Evolutionary conservation across 1,140 invertebrate genomes (phyloP).

Genomic region (Caenorhabditis briggsae): DNA sequence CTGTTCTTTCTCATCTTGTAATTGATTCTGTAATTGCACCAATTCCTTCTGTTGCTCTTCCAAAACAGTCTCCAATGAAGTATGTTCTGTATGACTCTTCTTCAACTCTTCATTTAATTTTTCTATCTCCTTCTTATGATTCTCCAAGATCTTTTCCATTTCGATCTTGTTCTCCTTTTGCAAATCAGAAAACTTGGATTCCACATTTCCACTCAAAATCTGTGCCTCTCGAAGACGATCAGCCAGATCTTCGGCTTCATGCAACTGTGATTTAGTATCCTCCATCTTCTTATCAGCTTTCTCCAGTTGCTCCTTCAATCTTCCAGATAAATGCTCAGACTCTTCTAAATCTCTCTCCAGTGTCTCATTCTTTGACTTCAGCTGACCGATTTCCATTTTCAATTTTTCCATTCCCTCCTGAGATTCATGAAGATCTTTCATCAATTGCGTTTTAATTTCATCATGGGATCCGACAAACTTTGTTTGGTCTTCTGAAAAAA

Average conservation of each 20-base stretch:
- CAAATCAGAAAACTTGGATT: conserved; percentile 29
- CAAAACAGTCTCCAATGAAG: conserved; percentile 21
- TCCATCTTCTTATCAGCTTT: conserved; percentile 19
- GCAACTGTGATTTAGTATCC: conserved; percentile 23
- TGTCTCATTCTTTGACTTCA: conserved; percentile 45
- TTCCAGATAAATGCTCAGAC: conserved; percentile 2
- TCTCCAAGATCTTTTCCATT: not conserved
- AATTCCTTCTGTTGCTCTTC: conserved; percentile 37
- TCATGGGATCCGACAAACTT: conserved; percentile 35
- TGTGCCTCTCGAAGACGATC: conserved; percentile 38
- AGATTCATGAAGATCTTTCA: conserved; percentile 2
- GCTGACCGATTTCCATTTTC: not conserved
- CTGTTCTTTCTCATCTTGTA: conserved; percentile 24
- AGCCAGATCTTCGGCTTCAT: conserved; percentile 23
- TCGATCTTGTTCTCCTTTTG: conserved; percentile 34
- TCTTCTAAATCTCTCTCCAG: not conserved
- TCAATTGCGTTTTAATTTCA: conserved; percentile 11
- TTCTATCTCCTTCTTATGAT: conserved; percentile 24
- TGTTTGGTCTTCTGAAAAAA: conserved; percentile 26
- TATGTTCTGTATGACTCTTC: conserved; percentile 22
- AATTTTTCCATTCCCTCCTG: conserved; percentile 28
- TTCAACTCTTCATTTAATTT: conserved; percentile 44
- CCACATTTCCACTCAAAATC: conserved; percentile 28
- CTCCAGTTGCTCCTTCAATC: conserved; percentile 13
- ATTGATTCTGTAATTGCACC: conserved; percentile 10